Base-by-base conservation (phyloP, 2,797 vertebrate species). In the Takifugu ocellatus region DNA sequence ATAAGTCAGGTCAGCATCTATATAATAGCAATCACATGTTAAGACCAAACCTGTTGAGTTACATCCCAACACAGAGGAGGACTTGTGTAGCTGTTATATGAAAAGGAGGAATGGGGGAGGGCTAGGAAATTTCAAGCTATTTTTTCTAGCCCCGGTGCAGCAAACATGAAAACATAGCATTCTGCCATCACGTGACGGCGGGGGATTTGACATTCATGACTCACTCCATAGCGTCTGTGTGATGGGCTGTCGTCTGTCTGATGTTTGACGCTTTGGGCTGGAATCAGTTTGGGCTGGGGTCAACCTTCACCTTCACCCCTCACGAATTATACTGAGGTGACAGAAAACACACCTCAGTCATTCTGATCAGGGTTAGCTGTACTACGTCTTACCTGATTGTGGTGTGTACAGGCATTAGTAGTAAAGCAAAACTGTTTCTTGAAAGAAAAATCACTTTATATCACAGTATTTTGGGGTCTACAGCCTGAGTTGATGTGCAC, bases 291-390 rank as follows among this genome's bases (percentile, higher is more conserved):
- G 82, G 84, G 79, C 79, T 77, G 78, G 81, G 87, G 87, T 89
- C 42, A 81, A 88, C 78, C 86, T 84, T 87, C 81, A 80, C 77
- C 80, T 80, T 82, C 81, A 65, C 86, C 84, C 84, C 82, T 76
- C 77, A 31, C 65, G 80, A 84, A 72, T 87, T 88, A 84, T 85
- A 89, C 89, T 92, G 89, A 89, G 88, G 86, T 44, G 77, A 92
- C 85, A 92, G 83, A 89, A 88, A 90, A 90, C 75, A 91, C 77
- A 89, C 82, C 89, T 86, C 79, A 82, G 87, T 90, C 81, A 89
- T 77, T 79, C 66, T 77, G 75, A 70, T 84, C 72, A 87, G 72
- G 67, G 78, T 87, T 87, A 87, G 68, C 4, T 60, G 59, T 29
- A 79, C 61, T 78, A 73, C 73, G 68, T 63, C 81, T 86, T 79